phyloP scores from a whole-genome alignment of 2,797 vertebrate species.

The Megalops cyprinoides region DNA sequence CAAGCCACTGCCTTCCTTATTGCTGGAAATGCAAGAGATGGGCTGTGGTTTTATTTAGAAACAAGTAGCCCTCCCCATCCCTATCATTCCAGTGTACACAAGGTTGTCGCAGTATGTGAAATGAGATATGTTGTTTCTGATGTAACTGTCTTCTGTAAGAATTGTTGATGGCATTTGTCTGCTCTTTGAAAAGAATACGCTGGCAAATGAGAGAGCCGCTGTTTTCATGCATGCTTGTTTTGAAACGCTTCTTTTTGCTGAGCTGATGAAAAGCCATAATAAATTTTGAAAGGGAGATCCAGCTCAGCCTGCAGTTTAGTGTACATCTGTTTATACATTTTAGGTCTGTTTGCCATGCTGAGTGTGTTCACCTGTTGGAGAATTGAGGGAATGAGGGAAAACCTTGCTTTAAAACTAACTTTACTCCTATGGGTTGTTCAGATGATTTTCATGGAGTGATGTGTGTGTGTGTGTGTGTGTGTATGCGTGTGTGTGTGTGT shows the following conservation, averaged over 20 bases:
- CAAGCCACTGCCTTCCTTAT: not conserved
- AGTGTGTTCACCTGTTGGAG: not conserved
- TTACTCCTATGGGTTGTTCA: too few species aligned
- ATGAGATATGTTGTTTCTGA: not conserved
- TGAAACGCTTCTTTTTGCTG: not conserved
- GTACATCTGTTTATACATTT: too few species aligned
- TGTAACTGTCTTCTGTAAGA: not conserved
- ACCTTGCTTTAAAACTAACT: too few species aligned
- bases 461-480: not conserved
- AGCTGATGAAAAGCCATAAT: not conserved
- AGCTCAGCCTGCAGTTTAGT: not conserved
- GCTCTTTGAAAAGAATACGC: not conserved
- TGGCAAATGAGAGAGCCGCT: not conserved
- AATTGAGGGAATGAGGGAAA: too few species aligned
- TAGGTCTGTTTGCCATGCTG: too few species aligned
- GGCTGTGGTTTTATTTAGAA: constrained; percentile 5
- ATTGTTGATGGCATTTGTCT: not conserved
- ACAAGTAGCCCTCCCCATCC: not conserved
- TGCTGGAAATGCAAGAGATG: not conserved
- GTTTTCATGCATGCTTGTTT: not conserved
- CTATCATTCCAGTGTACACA: not conserved
- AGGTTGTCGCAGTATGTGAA: not conserved
- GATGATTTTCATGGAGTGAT: too few species aligned
- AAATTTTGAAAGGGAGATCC: not conserved
- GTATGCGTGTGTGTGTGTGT: not conserved